Percentiles rank a stretch among this genome's conserved stretches.
These are phyloP conservation scores for Onychomys arenicola DNA, from an alignment of 2,797 vertebrate species.

Conservation along the genomic window DNA sequence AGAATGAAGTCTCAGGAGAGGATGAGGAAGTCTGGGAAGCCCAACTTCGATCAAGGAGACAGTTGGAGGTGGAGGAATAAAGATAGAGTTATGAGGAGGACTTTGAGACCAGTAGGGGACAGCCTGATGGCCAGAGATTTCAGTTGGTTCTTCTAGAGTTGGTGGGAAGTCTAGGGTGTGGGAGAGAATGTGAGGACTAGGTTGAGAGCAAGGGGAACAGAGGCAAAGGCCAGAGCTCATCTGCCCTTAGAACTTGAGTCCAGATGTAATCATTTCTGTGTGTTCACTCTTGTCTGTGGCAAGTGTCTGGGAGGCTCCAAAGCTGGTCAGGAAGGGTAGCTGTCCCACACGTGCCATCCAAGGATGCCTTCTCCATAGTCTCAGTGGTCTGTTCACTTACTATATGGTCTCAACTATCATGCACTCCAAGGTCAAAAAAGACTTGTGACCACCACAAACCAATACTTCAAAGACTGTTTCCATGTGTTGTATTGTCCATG, in stretches of 20 bases:
- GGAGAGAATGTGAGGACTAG: not conserved
- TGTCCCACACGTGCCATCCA: not conserved
- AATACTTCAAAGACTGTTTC: not conserved
- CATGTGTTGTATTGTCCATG: not conserved
- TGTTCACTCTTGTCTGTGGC: not conserved
- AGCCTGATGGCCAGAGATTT: not conserved
- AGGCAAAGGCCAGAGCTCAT: not conserved
- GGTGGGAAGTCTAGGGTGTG: not conserved
- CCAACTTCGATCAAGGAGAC: not conserved
- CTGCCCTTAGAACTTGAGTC: not conserved
- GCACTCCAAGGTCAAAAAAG: not conserved
- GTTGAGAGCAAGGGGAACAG: not conserved
- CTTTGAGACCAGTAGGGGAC: conserved; percentile 18
- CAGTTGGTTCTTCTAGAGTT: not conserved
- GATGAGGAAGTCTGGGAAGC: not conserved
- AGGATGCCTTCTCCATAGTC: not conserved
- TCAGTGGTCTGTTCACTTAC: not conserved
- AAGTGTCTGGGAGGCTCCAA: not conserved
- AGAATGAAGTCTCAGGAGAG: not conserved
- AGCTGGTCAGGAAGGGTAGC: not conserved
- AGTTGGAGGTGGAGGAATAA: not conserved
- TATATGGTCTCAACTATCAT: rapidly evolving
- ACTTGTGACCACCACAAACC: not conserved
- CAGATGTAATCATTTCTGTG: not conserved
- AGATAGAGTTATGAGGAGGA: not conserved